Evolutionary conservation across 2,888 invertebrate genomes (phyloP), one percentile per base, ranked within the genome.

Genomic region (Cheilosia grossa): DNA sequence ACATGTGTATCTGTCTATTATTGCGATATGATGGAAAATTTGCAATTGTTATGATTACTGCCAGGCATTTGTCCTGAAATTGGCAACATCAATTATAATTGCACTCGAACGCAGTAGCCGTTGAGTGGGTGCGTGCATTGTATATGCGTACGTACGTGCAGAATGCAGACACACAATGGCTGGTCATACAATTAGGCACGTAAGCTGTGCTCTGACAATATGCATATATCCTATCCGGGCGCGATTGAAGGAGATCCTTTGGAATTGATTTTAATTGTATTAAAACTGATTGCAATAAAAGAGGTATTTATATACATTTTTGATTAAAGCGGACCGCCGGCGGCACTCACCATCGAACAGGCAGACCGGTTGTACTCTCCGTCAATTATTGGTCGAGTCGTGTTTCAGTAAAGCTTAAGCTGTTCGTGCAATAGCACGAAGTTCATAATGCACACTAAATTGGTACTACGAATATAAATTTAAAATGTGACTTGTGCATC

Each of bases 11-110:
- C 42, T 72, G 72, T 78, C 63, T 49, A 69, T 64, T 59, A 79
- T 69, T 70, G 77, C 64, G 79, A 79, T 79, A 79, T 79, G 79
- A 83, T 83, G 74, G 79, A 83, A 79, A 74, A 79, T 83, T 83
- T 74, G 83, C 79, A 83, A 83, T 83, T 83, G 79, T 74, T 79
- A 70, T 83, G 79, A 83, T 83, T 74, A 79, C 83, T 83, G 79
- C 69, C 73, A 79, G 83, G 83, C 83, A 83, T 83, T 83, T 83
- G 69, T 74, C 74, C 74, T 83, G 74, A 66, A 83, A 79, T 74
- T 83, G 69, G 69, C 79, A 83, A 70, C 83, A 83, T 83, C 79
- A 74, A 83, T 83, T 83, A 44, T 37, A 17, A 79, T 82, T 82
- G 61, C 58, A 54, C 47, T 64, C 47, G 54, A 74, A n/a, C 59